phyloP scores from a whole-genome alignment of 1,140 invertebrate genomes.

The Drosophila funebris region DNA sequence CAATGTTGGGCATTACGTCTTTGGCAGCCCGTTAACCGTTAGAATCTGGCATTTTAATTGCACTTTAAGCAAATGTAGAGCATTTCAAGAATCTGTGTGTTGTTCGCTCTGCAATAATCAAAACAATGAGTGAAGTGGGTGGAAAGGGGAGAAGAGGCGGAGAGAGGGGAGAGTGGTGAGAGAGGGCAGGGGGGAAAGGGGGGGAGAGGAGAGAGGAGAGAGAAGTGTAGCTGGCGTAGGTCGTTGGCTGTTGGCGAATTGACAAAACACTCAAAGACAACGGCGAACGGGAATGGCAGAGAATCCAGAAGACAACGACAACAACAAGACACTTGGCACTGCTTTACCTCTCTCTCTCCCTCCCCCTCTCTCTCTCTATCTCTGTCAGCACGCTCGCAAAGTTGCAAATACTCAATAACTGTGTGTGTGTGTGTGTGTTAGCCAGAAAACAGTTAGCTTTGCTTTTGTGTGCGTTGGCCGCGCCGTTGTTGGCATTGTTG shows the following conservation, averaged over 20 bases:
- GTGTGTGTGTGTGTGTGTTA: conserved; percentile 39
- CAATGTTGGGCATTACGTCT: conserved; percentile 29
- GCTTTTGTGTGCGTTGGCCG: conserved; percentile 59
- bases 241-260: conserved; percentile 38
- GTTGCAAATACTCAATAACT: conserved; percentile 65
- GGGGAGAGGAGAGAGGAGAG: not conserved
- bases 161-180: not conserved
- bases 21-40: conserved; percentile 36
- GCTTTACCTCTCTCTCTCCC: not conserved
- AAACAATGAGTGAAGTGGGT: too few species aligned
- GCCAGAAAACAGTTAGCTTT: conserved; percentile 65
- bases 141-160: not conserved
- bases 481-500: conserved; percentile 42
- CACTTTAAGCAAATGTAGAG: conserved; percentile 39
- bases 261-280: conserved; percentile 45
- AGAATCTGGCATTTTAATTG: conserved; percentile 48
- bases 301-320: conserved; percentile 18
- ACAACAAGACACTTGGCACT: conserved; percentile 27
- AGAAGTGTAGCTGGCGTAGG: conserved; percentile 13
- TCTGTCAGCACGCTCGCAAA: conserved; percentile 2
- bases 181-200: not conserved
- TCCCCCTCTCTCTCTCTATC: not conserved
- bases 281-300: conserved; percentile 38
- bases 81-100: conserved; percentile 29
- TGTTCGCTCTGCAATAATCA: conserved; percentile 16